These are phyloP conservation scores for Drosophila hydei DNA, from an alignment of 1,140 invertebrate species.

Conservation along the genomic window DNA sequence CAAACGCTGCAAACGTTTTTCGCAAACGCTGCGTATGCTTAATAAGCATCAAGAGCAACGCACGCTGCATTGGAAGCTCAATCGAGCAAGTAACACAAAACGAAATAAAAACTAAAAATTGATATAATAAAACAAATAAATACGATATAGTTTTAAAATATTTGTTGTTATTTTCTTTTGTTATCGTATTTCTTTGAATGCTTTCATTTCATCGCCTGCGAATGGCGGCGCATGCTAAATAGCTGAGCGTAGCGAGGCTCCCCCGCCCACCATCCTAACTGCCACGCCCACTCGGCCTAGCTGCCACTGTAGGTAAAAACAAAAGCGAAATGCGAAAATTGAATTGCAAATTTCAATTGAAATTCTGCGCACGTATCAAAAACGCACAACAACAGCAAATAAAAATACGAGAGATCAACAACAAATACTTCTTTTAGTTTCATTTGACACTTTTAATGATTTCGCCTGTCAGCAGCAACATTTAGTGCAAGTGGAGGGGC, in stretches of 20 bases:
- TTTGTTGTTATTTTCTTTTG: constrained; percentile 10
- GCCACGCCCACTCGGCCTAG: neutral
- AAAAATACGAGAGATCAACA: constrained; percentile 14
- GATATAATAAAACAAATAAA: constrained; percentile 5
- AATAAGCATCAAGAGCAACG: constrained; percentile 10
- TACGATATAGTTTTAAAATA: constrained; percentile 29
- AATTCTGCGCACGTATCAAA: constrained; percentile 63
- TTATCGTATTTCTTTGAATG: constrained; percentile 33
- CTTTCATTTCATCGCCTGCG: constrained; percentile 34
- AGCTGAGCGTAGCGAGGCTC: constrained; percentile 3
- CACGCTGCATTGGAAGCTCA: neutral
- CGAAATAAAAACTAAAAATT: neutral
- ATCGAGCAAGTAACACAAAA: constrained; percentile 2
- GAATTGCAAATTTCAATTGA: constrained; percentile 76
- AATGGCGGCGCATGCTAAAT: constrained; percentile 46
- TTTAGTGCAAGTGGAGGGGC: constrained; percentile 12
- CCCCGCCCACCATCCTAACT: neutral
- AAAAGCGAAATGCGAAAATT: constrained; percentile 57
- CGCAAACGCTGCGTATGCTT: constrained; percentile 44
- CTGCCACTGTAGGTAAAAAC: constrained; percentile 17
- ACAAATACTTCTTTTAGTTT: constrained; percentile 59
- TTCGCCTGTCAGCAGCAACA: constrained; percentile 64
- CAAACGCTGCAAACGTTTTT: neutral
- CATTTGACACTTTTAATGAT: constrained; percentile 77
- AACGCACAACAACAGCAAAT: constrained; percentile 28